These are phyloP conservation scores for Cynaeus angustus DNA, from an alignment of 2,888 invertebrate genomes.

Conservation along the genomic window DNA sequence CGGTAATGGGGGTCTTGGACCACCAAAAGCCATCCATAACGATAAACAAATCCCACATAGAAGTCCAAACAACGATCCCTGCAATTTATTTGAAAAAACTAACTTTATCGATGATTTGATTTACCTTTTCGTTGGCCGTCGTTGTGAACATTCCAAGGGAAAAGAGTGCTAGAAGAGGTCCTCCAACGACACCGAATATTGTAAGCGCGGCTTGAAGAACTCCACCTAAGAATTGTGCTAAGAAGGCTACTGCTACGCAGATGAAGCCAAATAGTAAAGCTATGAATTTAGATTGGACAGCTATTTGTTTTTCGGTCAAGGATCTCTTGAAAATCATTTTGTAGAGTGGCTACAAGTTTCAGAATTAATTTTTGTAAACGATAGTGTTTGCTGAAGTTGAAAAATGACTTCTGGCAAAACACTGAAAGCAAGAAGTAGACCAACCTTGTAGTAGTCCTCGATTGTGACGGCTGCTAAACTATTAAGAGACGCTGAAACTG, in stretches of 20 bases:
- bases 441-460: constrained; percentile 85
- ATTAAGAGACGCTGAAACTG: constrained; percentile 93
- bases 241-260: constrained; percentile 87
- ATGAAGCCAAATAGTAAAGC: constrained; percentile 83
- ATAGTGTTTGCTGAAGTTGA: too few species aligned
- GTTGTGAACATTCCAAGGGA: constrained; percentile 89
- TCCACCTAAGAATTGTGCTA: constrained; percentile 88
- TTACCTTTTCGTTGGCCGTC: constrained; percentile 81
- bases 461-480: constrained; percentile 91
- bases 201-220: constrained; percentile 91
- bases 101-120: too few species aligned
- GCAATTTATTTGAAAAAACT: constrained; percentile 57
- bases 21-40: constrained; percentile 90
- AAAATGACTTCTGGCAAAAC: too few species aligned
- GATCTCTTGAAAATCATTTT: constrained; percentile 65
- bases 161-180: constrained; percentile 90
- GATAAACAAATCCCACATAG: constrained; percentile 79
- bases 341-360: constrained; percentile 68
- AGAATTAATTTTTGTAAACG: constrained; percentile 16
- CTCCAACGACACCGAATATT: constrained; percentile 91
- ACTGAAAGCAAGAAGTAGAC: not conserved
- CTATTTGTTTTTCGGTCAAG: constrained; percentile 69
- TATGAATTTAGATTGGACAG: constrained; percentile 78
- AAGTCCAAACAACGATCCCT: constrained; percentile 83
- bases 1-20: constrained; percentile 78